phyloP scores from a whole-genome alignment of 2,888 invertebrate species.

The Dioctria rufipes region DNA sequence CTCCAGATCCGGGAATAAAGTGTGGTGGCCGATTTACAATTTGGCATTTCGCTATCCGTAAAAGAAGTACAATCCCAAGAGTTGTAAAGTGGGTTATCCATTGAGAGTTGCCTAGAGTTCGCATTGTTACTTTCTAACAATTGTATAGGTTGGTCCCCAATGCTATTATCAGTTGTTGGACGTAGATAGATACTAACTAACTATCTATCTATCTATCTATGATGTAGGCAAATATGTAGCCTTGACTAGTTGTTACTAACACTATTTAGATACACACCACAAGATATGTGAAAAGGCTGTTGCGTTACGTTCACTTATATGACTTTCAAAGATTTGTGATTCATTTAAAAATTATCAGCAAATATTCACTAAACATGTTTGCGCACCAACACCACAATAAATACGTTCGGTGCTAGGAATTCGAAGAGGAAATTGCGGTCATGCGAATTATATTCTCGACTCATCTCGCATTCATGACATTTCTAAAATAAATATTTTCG shows the following conservation, averaged over 20 bases:
- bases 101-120: conserved; percentile 1
- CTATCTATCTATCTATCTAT: neutral
- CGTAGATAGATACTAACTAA: no score
- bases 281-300: no score
- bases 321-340: conserved; percentile 31
- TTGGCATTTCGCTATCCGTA: conserved; percentile 70
- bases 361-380: conserved; percentile 42
- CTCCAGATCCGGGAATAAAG: conserved; percentile 81
- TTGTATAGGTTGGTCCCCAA: neutral
- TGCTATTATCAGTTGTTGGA: neutral
- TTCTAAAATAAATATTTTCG: conserved; percentile 9
- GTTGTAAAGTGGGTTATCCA: conserved; percentile 64
- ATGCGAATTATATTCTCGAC: conserved; percentile 14
- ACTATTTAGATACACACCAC: neutral
- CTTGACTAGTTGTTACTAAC: conserved; percentile 42
- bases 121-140: conserved; percentile 31
- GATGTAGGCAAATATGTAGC: conserved; percentile 16
- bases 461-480: conserved; percentile 27
- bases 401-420: conserved; percentile 35
- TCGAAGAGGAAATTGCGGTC: conserved; percentile 43
- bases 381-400: conserved; percentile 25
- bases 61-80: conserved; percentile 66
- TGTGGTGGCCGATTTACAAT: conserved; percentile 81
- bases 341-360: conserved; percentile 28
- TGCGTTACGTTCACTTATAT: conserved; percentile 15